Evolutionary conservation across 2,888 invertebrate genomes (phyloP).

Genomic region (Eudasyphora cyanicolor): DNA sequence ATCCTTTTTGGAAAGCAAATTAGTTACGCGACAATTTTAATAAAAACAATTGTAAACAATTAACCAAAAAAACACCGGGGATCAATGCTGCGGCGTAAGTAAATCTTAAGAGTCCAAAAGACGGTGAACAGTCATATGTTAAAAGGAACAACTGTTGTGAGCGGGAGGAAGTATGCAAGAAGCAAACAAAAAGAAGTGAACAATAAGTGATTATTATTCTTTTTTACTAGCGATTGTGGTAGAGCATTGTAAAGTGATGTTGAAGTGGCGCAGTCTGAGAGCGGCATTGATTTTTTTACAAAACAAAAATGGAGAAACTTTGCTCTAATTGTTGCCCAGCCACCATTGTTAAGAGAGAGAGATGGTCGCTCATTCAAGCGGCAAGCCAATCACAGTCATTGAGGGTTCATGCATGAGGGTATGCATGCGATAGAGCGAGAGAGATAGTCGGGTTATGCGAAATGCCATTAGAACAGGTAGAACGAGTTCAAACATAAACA

Average conservation of each 20-base stretch:
- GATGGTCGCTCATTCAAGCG: not conserved
- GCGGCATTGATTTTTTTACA: slow-evolving; percentile 29
- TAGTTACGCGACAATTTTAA: slow-evolving; percentile 29
- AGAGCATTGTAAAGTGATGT: not conserved
- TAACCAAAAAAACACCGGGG: not conserved
- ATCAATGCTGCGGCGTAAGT: not conserved
- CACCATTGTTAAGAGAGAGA: slow-evolving; percentile 33
- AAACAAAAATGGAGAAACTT: slow-evolving; percentile 23
- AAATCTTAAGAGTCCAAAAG: too few species aligned
- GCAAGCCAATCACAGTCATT: slow-evolving; percentile 39
- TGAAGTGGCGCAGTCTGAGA: too few species aligned
- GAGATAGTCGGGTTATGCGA: not conserved
- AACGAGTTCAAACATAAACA: slow-evolving; percentile 25
- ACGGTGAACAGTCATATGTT: not conserved
- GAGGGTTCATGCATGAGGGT: not conserved
- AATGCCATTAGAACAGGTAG: slow-evolving; percentile 46
- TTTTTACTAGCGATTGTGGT: not conserved
- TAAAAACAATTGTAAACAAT: slow-evolving; percentile 7
- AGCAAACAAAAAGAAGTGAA: slow-evolving; percentile 5
- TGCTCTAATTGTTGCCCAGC: not conserved
- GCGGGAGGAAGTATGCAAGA: not conserved
- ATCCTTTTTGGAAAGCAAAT: slow-evolving; percentile 25
- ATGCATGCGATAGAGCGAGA: not conserved
- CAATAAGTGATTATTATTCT: slow-evolving; percentile 32
- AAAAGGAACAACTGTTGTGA: not conserved